Evolutionary conservation across 2,797 vertebrate species (phyloP), one percentile per base, ranked within the genome.

Genomic region (Dromococcyx pavoninus): DNA sequence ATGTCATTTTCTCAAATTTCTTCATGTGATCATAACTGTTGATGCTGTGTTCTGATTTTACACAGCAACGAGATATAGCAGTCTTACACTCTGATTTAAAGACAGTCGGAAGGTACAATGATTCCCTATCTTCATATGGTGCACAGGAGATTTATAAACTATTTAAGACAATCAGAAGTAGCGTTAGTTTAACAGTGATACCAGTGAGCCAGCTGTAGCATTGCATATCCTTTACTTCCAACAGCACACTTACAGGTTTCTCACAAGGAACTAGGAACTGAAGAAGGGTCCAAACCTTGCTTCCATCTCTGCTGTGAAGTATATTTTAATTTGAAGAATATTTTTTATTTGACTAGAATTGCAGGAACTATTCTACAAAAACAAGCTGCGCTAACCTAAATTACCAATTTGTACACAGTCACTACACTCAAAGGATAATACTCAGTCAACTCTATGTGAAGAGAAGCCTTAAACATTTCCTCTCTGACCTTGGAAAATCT

Each of bases 401-500:
- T 23, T 46, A 44, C 32, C 37, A 22, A 65, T 74, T 48, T 30
- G 18, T 75, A 32, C 10, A 1, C 18, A 87, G 53, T 12, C 39
- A 9, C n/a, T 54, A 41, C 56, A 44, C 72, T 61, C 17, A 39
- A 67, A 88, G 46, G 30, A 75, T 62, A 58, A 41, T 0, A 3
- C 13, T 85, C 21, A 13, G 33, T 62, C 54, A 69, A 24, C 27
- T 50, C 32, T 39, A 1, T 22, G 27, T 25, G 33, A 70, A 61
- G 4, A 73, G 51, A 61, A 86, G 48, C 43, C 57, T 80, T 43
- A 39, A 5, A 43, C 18, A 10, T 69, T 91, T 92, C 86, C 89
- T 69, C 80, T 69, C 27, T 65, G 89, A 84, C 85, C 89, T 44
- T 77, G 91, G 78, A 86, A 95, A 95, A 95, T 71, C 8, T 50